A percentile compares a stretch with the other conserved stretches of the same genome.
These are phyloP conservation scores for Cichlasoma orientale DNA, from an alignment of 2,797 vertebrate species.

Conservation along the genomic window DNA sequence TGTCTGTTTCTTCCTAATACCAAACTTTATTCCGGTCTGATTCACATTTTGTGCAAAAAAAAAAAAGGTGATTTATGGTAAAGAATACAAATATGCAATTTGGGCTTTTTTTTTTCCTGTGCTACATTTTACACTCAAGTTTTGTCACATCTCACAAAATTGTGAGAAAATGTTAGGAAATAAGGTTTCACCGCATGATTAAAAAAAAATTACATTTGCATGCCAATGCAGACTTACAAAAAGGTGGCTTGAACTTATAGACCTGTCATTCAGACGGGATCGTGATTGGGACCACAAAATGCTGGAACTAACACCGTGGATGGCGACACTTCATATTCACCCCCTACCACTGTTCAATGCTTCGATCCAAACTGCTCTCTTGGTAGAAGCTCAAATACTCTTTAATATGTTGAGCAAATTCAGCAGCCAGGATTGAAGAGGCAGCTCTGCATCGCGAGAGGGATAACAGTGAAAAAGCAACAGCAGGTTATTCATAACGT, in stretches of 20 bases:
- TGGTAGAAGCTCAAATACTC: neutral
- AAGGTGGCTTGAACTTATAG: neutral
- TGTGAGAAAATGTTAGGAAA: neutral
- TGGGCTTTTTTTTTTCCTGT: neutral
- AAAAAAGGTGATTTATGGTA: neutral
- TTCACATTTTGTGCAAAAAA: neutral
- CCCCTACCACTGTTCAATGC: neutral
- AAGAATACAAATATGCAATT: neutral
- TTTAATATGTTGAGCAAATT: neutral
- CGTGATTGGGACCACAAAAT: neutral
- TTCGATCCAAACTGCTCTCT: neutral
- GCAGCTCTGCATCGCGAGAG: neutral
- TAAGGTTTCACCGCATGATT: neutral
- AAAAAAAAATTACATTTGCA: neutral
- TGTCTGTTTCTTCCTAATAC: neutral
- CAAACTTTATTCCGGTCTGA: neutral
- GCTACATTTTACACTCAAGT: neutral
- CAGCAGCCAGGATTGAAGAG: neutral
- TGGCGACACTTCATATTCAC: neutral
- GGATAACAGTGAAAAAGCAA: neutral
- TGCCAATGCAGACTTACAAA: neutral
- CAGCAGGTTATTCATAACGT: neutral
- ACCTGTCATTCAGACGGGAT: neutral
- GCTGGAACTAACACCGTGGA: neutral
- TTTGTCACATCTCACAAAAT: neutral